Conservation (phyloP, 2,113 vertebrate species). For the Polypterus bichir region DNA sequence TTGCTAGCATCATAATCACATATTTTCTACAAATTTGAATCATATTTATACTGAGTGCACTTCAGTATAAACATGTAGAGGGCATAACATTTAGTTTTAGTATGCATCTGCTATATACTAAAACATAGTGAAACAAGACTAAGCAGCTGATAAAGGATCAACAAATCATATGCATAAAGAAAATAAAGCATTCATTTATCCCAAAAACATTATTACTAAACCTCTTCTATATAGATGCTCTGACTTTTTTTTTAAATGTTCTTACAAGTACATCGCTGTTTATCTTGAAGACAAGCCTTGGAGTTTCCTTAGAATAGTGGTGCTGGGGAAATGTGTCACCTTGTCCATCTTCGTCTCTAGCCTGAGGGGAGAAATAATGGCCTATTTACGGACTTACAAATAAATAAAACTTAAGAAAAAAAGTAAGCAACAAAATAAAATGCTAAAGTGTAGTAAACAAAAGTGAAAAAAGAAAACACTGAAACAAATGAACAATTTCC, state of each 20-base stretch:
- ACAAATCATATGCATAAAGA: too few species aligned
- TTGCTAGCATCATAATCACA: too few species aligned
- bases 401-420: constrained; percentile 66
- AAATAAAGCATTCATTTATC: too few species aligned
- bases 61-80: too few species aligned
- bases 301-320: constrained; percentile 98
- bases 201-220: too few species aligned
- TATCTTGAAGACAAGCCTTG: constrained; percentile 99
- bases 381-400: constrained; percentile 97
- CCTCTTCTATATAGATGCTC: constrained; percentile 35
- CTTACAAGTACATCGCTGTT: constrained; percentile 99
- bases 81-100: too few species aligned
- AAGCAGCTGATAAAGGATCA: too few species aligned
- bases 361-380: constrained; percentile 98
- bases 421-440: constrained; percentile 60
- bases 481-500: too few species aligned
- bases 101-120: not conserved
- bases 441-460: constrained; percentile 12
- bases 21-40: too few species aligned
- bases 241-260: constrained; percentile 74
- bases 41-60: too few species aligned
- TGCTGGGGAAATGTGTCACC: constrained; percentile 94
- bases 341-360: constrained; percentile 98
- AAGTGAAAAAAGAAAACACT: constrained; percentile 1
- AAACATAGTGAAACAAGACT: too few species aligned